phyloP scores from a whole-genome alignment of 2,113 vertebrate genomes.

The Willisornis vidua region DNA sequence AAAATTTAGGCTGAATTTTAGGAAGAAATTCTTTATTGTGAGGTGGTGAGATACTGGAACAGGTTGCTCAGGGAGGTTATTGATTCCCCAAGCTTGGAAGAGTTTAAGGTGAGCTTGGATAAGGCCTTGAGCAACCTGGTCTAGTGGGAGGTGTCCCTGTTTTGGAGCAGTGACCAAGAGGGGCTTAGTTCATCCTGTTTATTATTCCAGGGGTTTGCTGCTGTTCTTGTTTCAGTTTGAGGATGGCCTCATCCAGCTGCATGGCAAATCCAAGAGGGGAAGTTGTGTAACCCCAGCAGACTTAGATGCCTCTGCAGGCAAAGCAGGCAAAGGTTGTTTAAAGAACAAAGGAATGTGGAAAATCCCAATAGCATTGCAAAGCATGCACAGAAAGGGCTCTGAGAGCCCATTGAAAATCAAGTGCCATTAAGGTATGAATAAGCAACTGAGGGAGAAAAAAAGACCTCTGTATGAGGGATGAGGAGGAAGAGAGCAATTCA shows the following conservation, averaged over 20 bases:
- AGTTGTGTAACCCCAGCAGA: not conserved
- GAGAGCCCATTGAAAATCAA: not conserved
- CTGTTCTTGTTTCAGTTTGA: rapidly evolving
- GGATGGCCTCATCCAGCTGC: not conserved
- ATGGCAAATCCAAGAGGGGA: not conserved
- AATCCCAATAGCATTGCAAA: not conserved
- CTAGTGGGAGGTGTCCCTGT: not conserved
- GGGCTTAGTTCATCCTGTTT: not conserved
- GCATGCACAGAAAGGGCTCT: not conserved
- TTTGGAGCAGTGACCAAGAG: not conserved
- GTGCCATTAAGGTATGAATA: conserved; percentile 26
- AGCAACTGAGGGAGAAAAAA: not conserved
- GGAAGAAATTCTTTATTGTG: too few species aligned
- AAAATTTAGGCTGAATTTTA: not conserved
- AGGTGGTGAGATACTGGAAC: not conserved
- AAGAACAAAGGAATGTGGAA: not conserved
- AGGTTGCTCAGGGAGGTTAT: not conserved
- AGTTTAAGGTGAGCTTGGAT: not conserved
- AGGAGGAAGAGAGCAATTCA: not conserved
- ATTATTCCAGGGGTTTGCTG: not conserved
- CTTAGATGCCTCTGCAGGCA: not conserved
- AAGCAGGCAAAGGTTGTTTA: not conserved
- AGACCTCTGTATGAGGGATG: not conserved
- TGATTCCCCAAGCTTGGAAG: not conserved
- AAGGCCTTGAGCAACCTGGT: not conserved